A percentile compares a stretch with the other conserved stretches of the same genome.
phyloP scores from a whole-genome alignment of 2,113 vertebrate species.

The Cromileptes altivelis region DNA sequence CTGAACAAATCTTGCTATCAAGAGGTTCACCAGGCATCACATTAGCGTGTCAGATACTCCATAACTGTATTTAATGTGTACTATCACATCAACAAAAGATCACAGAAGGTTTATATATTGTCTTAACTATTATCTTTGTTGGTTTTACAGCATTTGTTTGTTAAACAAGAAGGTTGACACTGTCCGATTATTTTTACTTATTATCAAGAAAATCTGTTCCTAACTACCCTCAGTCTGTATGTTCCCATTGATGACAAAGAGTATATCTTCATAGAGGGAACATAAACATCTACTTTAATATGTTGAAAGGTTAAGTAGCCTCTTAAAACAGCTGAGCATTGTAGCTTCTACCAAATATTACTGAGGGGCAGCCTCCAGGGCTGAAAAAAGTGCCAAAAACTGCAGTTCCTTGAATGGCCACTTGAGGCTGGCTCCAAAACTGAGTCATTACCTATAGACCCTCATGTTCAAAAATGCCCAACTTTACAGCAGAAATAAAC shows the following conservation, averaged over 20 bases:
- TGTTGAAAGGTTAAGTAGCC: neutral
- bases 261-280: neutral
- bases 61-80: constrained; percentile 8
- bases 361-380: no score
- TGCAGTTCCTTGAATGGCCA: no score
- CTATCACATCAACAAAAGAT: constrained; percentile 12
- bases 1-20: neutral
- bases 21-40: neutral
- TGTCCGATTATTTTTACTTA: neutral
- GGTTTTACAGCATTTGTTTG: neutral
- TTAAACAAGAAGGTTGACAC: neutral
- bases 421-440: no score
- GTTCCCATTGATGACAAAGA: neutral
- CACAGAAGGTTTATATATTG: neutral
- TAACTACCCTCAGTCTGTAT: neutral
- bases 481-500: no score
- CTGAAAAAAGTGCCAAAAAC: no score
- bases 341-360: no score
- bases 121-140: neutral
- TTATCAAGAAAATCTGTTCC: neutral
- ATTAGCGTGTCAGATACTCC: constrained; percentile 2
- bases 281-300: neutral
- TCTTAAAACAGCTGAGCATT: no score
- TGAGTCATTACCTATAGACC: no score
- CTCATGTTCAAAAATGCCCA: no score